phyloP scores from a whole-genome alignment of 2,797 vertebrate genomes.

The Carduelis carduelis region DNA sequence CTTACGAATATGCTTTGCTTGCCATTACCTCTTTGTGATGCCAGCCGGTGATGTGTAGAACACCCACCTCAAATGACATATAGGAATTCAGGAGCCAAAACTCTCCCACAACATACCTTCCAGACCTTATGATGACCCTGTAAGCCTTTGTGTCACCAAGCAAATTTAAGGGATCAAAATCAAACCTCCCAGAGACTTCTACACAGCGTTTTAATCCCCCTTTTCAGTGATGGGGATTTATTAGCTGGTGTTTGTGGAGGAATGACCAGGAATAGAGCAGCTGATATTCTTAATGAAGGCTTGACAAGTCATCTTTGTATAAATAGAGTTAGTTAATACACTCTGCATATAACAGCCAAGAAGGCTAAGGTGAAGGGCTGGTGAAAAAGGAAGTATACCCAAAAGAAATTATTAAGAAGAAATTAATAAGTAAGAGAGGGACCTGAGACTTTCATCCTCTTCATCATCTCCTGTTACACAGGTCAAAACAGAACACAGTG shows the following conservation, averaged over 20 bases:
- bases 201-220: fast-evolving
- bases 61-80: neutral
- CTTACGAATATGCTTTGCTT: neutral
- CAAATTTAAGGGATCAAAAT: neutral
- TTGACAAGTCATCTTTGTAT: neutral
- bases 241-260: neutral
- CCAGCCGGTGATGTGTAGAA: neutral
- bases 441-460: neutral
- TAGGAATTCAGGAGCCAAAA: neutral
- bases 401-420: neutral
- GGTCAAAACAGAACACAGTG: neutral
- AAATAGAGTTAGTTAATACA: neutral
- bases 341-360: neutral
- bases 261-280: neutral
- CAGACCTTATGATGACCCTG: neutral
- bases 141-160: neutral
- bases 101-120: neutral
- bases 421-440: neutral
- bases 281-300: neutral
- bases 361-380: neutral
- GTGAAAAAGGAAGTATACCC: neutral
- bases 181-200: neutral
- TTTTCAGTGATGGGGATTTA: neutral
- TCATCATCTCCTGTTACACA: neutral
- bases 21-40: neutral